Percentiles rank a stretch among this genome's conserved stretches.
phyloP scores from a whole-genome alignment of 2,888 invertebrate species.

The Heliconius sara region DNA sequence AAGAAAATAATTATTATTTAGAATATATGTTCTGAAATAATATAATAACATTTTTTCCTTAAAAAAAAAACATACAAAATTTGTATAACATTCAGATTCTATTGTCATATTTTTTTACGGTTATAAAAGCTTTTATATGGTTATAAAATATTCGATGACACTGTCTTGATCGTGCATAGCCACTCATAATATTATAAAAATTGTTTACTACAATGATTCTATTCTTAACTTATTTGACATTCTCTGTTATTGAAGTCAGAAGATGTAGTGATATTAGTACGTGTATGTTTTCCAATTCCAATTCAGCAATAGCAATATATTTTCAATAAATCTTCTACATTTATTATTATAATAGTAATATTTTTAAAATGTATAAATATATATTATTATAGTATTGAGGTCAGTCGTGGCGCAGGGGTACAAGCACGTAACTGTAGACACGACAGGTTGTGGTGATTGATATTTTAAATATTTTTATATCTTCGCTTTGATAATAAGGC shows the following conservation, averaged over 20 bases:
- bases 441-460: too few species aligned
- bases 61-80: background rate
- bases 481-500: too few species aligned
- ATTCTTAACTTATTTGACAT: slow-evolving; percentile 6
- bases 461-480: too few species aligned
- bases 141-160: slow-evolving; percentile 2
- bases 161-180: slow-evolving; percentile 2
- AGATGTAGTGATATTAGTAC: background rate
- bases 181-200: slow-evolving; percentile 9
- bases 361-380: background rate
- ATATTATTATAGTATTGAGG: too few species aligned
- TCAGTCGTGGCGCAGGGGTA: too few species aligned
- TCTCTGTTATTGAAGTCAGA: background rate
- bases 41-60: too few species aligned
- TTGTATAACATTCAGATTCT: background rate
- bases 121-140: background rate
- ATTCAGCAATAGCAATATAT: background rate
- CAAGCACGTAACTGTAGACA: too few species aligned
- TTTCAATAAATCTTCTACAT: background rate
- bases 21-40: too few species aligned
- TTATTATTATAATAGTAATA: background rate
- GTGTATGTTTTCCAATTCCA: background rate
- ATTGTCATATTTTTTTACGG: background rate
- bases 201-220: slow-evolving; percentile 1
- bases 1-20: background rate